phyloP scores from a whole-genome alignment of 2,888 invertebrate genomes.

The Ormyrus nitidulus region DNA sequence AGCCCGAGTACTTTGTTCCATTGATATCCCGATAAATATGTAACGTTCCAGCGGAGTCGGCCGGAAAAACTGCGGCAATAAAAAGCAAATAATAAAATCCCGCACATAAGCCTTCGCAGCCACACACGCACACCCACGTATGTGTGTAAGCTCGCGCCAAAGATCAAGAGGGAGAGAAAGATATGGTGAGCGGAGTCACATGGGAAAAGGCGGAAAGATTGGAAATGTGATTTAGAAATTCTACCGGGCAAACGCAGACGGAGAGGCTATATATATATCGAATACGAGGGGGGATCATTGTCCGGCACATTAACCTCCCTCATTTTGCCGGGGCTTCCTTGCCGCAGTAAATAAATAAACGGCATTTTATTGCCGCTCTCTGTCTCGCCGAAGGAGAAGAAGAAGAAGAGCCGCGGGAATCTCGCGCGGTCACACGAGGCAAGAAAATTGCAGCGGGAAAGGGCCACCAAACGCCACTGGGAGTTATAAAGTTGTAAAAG shows the following conservation, averaged over 20 bases:
- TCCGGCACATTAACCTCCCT: slow-evolving; percentile 46
- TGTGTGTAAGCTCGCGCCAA: not conserved
- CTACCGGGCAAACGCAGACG: not conserved
- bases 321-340: slow-evolving; percentile 29
- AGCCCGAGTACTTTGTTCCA: not conserved
- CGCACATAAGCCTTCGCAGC: not conserved
- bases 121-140: not conserved
- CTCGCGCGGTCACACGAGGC: slow-evolving; percentile 50
- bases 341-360: slow-evolving; percentile 51
- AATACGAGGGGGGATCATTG: slow-evolving; percentile 27
- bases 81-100: slow-evolving; percentile 28
- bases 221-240: slow-evolving; percentile 41
- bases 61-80: not conserved
- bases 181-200: not conserved
- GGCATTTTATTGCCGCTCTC: slow-evolving; percentile 46
- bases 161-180: not conserved
- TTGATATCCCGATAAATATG: slow-evolving; percentile 30
- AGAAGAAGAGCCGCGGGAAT: slow-evolving; percentile 26
- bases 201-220: slow-evolving; percentile 27
- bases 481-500: slow-evolving; percentile 57
- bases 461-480: slow-evolving; percentile 41
- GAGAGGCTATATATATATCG: not conserved
- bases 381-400: not conserved
- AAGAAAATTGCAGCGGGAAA: slow-evolving; percentile 59
- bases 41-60: not conserved